Evolutionary conservation across 2,113 vertebrate species (phyloP).

Genomic region (Neotoma lepida): DNA sequence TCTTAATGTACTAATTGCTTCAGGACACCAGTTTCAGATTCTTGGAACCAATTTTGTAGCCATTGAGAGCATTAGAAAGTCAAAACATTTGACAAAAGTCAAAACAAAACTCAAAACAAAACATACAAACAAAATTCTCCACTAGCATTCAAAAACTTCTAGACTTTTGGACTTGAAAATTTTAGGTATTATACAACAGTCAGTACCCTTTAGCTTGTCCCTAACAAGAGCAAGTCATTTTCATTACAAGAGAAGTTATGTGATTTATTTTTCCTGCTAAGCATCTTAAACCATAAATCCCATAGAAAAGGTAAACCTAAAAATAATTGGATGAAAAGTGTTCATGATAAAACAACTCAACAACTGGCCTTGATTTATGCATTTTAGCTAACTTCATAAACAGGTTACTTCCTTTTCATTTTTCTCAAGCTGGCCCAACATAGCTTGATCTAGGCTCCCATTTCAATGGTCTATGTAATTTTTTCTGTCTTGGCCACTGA

Average conservation of each 20-base stretch:
- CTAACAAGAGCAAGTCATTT: not conserved
- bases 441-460: not conserved
- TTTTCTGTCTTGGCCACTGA: not conserved
- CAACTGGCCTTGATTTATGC: not conserved
- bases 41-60: not conserved
- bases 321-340: constrained; percentile 3
- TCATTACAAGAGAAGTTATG: not conserved
- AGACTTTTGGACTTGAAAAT: not conserved
- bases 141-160: not conserved
- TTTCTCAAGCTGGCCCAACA: not conserved
- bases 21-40: not conserved
- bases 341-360: not conserved
- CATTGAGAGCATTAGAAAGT: not conserved
- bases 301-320: not conserved
- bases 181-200: not conserved
- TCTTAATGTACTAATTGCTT: not conserved
- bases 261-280: not conserved
- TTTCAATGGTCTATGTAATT: not conserved
- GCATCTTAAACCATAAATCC: not conserved
- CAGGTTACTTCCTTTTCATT: not conserved
- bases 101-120: not conserved
- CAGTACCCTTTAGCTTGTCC: not conserved
- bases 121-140: not conserved
- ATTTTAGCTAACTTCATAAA: not conserved
- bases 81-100: not conserved